These are phyloP conservation scores for Cryptocheilus praepositus DNA, from an alignment of 2,888 invertebrate genomes.

Conservation along the genomic window DNA sequence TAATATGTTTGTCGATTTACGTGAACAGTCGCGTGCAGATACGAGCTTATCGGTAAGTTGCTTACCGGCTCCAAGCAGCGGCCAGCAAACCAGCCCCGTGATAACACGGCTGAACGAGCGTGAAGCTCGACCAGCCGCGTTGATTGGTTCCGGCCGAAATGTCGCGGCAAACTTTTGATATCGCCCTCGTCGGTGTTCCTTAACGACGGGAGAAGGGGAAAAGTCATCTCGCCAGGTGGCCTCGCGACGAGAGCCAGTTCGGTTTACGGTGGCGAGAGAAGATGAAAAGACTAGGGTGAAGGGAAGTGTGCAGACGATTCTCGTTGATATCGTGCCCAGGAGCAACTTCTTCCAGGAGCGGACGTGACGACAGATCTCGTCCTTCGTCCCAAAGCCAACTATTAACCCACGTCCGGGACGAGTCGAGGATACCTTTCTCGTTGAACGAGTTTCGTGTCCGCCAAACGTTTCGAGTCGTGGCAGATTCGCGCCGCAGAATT, in stretches of 20 bases:
- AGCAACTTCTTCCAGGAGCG: slow-evolving; percentile 12
- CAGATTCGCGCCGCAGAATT: background rate
- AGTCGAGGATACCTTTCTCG: background rate
- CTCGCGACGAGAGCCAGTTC: no score
- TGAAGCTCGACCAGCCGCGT: background rate
- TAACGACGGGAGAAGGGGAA: background rate
- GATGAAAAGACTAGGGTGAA: slow-evolving; percentile 2
- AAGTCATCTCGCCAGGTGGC: background rate
- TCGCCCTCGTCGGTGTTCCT: no score
- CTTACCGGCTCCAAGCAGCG: no score
- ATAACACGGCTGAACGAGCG: no score
- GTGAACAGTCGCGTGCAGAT: no score
- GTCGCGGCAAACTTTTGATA: no score
- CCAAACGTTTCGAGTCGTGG: no score
- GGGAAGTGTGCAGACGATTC: background rate
- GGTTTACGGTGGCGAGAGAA: background rate
- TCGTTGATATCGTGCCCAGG: slow-evolving; percentile 10
- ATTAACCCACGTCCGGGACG: slow-evolving; percentile 3
- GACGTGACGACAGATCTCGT: slow-evolving; percentile 11
- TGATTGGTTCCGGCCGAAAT: background rate
- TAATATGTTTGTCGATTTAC: no score
- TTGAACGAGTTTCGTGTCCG: no score
- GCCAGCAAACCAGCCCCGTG: no score
- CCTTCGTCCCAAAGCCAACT: slow-evolving; percentile 1
- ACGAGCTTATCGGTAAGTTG: no score